These are phyloP conservation scores for Aphelocoma californica DNA, from an alignment of 2,797 vertebrate genomes.

Conservation along the genomic window DNA sequence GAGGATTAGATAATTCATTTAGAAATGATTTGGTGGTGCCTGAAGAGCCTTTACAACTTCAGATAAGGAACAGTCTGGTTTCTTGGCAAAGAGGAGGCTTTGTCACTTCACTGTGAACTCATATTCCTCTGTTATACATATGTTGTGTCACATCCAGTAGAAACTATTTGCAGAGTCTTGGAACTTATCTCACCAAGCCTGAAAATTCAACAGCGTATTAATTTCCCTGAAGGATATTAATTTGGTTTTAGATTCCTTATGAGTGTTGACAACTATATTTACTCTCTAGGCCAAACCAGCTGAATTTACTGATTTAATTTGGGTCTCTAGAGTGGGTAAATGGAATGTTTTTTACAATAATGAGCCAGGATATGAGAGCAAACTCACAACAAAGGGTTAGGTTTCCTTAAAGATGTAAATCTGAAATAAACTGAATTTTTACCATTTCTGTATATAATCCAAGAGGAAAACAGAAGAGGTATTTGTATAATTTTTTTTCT, in stretches of 20 bases:
- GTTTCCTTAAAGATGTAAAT: constrained; percentile 28
- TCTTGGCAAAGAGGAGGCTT: not conserved
- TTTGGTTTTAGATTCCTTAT: constrained; percentile 37
- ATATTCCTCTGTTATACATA: not conserved
- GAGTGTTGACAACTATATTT: constrained; percentile 50
- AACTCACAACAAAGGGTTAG: not conserved
- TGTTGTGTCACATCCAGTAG: not conserved
- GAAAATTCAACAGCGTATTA: constrained; percentile 11
- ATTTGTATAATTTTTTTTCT: not conserved
- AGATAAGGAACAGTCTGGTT: not conserved
- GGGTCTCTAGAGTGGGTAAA: constrained; percentile 19
- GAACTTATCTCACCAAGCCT: constrained; percentile 18
- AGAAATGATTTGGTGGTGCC: not conserved
- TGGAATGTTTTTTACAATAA: constrained; percentile 15
- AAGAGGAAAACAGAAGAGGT: not conserved
- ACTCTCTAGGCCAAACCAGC: constrained; percentile 23
- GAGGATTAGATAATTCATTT: constrained; percentile 15
- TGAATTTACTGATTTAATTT: constrained; percentile 56
- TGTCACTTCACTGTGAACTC: not conserved
- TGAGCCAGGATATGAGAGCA: constrained; percentile 24
- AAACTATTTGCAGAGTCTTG: constrained; percentile 3
- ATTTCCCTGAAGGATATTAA: constrained; percentile 47
- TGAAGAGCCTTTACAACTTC: not conserved
- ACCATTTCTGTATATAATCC: not conserved
- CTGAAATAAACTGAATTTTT: not conserved